These are phyloP conservation scores for Seriola dumerili DNA, from an alignment of 2,113 vertebrate genomes.

Conservation along the genomic window DNA sequence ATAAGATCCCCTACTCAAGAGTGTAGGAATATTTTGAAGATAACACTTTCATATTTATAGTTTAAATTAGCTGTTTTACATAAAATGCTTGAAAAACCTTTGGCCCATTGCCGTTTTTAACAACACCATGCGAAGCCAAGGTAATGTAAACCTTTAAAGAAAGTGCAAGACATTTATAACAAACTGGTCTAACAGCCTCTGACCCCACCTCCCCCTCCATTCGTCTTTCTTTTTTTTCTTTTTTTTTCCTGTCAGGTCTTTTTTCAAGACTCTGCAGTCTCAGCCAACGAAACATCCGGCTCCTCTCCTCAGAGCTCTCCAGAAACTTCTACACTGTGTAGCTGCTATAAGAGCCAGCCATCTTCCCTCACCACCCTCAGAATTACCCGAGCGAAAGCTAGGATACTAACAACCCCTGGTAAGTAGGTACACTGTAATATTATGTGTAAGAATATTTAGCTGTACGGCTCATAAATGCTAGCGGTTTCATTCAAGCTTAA, in stretches of 20 bases:
- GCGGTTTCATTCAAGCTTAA: background rate
- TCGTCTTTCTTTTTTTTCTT: background rate
- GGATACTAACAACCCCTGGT: fast-evolving
- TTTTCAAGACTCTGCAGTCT: slow-evolving; percentile 17
- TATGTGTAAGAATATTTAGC: background rate
- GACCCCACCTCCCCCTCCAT: background rate
- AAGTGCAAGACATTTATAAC: background rate
- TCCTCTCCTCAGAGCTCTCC: slow-evolving; percentile 58
- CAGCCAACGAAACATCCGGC: slow-evolving; percentile 52
- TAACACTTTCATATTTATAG: too few relatives aligned
- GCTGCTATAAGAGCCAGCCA: slow-evolving; percentile 66
- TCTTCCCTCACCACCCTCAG: slow-evolving; percentile 1
- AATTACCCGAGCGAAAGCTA: background rate
- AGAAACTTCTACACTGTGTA: slow-evolving; percentile 80
- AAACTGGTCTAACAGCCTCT: background rate
- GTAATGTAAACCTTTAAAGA: background rate
- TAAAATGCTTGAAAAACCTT: too few relatives aligned
- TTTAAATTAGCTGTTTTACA: too few relatives aligned
- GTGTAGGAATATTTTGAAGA: background rate
- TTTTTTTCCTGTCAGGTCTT: background rate
- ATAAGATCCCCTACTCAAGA: background rate
- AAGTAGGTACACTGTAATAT: background rate
- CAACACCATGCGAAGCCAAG: background rate
- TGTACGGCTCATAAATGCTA: background rate
- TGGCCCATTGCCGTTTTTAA: background rate